These are phyloP conservation scores for Watsonalla cultraria DNA, from an alignment of 2,888 invertebrate genomes.

Conservation along the genomic window DNA sequence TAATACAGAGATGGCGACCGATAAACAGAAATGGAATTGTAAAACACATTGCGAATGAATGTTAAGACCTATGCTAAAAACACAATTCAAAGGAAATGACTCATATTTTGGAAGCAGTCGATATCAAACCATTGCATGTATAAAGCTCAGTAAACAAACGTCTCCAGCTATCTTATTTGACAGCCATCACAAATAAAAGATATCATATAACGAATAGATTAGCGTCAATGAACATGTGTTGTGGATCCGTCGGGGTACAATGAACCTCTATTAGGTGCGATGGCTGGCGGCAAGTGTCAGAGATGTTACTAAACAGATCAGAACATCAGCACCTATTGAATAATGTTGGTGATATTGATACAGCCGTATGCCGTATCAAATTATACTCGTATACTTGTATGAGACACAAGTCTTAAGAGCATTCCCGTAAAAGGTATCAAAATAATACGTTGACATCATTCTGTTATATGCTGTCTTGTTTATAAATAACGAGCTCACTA, in stretches of 20 bases:
- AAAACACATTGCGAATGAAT: too few species aligned
- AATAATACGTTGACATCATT: too few species aligned
- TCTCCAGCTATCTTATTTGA: slow-evolving; percentile 8
- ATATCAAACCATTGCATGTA: background rate
- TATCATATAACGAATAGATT: slow-evolving; percentile 22
- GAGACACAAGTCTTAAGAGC: too few species aligned
- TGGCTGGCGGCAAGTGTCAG: slow-evolving; percentile 16
- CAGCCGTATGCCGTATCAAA: background rate
- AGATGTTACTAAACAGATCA: slow-evolving; percentile 17
- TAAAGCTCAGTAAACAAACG: background rate
- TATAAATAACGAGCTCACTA: too few species aligned
- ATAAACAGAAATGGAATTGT: too few species aligned
- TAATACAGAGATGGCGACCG: too few species aligned
- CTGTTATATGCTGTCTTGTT: too few species aligned
- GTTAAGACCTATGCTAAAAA: background rate
- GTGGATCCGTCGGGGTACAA: slow-evolving; percentile 29
- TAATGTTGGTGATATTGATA: background rate
- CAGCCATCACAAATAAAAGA: slow-evolving; percentile 23
- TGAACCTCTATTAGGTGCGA: slow-evolving; percentile 32
- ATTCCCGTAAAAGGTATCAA: too few species aligned
- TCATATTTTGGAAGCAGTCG: background rate
- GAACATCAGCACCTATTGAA: background rate
- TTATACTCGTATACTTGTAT: background rate
- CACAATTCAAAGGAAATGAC: background rate
- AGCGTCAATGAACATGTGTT: slow-evolving; percentile 37